These are phyloP conservation scores for Bothrops jararaca DNA, from an alignment of 2,113 vertebrate genomes.

Conservation along the genomic window DNA sequence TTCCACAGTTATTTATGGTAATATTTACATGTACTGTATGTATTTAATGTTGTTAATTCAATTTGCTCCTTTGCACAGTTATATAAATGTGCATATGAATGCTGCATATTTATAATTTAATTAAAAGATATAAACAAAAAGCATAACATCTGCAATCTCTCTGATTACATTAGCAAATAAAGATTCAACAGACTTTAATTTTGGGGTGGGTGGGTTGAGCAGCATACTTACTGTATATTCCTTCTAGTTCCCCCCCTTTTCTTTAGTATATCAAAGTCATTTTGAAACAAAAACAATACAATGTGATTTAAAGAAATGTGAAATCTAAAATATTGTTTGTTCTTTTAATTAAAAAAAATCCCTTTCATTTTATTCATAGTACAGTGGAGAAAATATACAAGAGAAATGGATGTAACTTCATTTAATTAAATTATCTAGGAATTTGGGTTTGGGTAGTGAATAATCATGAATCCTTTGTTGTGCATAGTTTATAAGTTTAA, in stretches of 20 bases:
- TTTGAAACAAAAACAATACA: not conserved
- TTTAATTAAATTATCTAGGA: not conserved
- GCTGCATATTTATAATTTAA: not conserved
- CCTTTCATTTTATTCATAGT: not conserved
- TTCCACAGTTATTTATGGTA: not conserved
- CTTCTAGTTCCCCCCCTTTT: not conserved
- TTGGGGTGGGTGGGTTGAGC: not conserved
- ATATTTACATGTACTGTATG: not conserved
- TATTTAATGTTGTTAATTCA: not conserved
- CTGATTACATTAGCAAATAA: not conserved
- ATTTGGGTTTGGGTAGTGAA: not conserved
- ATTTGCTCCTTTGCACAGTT: too few species aligned
- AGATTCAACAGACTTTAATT: not conserved
- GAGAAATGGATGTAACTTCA: not conserved
- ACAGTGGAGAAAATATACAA: not conserved
- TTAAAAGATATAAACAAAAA: not conserved
- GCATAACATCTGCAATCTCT: not conserved
- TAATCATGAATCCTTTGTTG: not conserved
- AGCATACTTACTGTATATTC: not conserved
- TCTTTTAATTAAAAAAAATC: not conserved
- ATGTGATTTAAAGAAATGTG: not conserved
- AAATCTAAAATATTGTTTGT: not conserved
- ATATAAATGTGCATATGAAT: not conserved
- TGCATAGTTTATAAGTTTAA: not conserved
- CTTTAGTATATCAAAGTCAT: not conserved